Base-by-base conservation (phyloP, 2,113 vertebrate species). In the Ochotona princeps region DNA sequence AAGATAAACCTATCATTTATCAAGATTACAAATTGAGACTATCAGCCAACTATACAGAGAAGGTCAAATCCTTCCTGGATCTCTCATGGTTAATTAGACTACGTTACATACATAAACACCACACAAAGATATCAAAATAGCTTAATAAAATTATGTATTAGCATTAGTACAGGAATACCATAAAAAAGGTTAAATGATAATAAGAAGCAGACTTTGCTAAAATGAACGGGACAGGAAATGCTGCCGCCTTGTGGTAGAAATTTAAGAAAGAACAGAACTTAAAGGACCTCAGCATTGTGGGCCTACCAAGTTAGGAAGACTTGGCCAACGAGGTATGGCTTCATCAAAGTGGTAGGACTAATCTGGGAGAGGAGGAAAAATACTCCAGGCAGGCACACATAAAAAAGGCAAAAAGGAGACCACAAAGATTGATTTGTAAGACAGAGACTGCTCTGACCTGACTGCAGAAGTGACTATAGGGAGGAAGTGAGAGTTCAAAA, bases 221-320 rank as follows among this genome's bases (percentile, higher is more conserved):
- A 49, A 86, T 20, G 21, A 89, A 83, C 30, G 61, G 88, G 67
- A 87, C 18, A 69, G 30, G 82, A 89, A 92, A 89, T 69, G 18
- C 28, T 8, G 5, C 32, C 60, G 15, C 60, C 60, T 91, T 91
- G 61, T 25, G 70, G 60, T 26, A 95, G n/a, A 92, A 89, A 47
- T 28, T 87, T 35, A 87, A 87, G 47, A 79, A 92, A 44, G 65
- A 94, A 67, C 30, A 70, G 79, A 92, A 69, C 65, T 78, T 35
- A 78, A 15, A 87, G 81, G 18, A 90, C 21, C 69, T 17, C 70
- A 79, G n/a, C 38, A 61, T 0, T 69, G 63, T 74, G 25, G 54
- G 49, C 8, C 74, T 44, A 91, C 67, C 60, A 1, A 23, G 32
- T 74, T 32, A 91, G 3, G 6, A 92, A 89, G 54, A 13, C 32